A percentile compares a stretch with the other conserved stretches of the same genome.
These are phyloP conservation scores for Dermolepida albohirtum DNA, from an alignment of 2,888 invertebrate species.

Conservation along the genomic window DNA sequence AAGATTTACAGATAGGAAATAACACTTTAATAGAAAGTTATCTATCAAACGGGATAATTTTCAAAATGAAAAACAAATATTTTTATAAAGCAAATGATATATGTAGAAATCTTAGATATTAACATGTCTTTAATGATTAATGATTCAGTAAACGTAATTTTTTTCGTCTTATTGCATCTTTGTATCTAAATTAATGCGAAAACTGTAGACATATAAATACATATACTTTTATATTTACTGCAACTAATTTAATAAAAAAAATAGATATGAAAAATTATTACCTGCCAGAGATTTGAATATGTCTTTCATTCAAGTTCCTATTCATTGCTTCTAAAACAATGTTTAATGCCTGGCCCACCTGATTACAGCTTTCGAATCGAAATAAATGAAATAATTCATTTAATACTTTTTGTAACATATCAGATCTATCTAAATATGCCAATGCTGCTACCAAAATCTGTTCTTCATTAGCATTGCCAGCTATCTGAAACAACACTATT, in stretches of 20 bases:
- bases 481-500: constrained; percentile 71
- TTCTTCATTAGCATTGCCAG: constrained; percentile 91
- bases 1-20: too few species aligned
- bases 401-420: constrained; percentile 84
- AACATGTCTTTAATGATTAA: too few species aligned
- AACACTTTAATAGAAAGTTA: too few species aligned
- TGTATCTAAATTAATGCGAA: too few species aligned
- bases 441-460: constrained; percentile 89
- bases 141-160: too few species aligned
- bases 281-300: constrained; percentile 94
- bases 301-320: constrained; percentile 84
- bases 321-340: constrained; percentile 93
- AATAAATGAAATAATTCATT: constrained; percentile 92
- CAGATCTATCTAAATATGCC: constrained; percentile 87
- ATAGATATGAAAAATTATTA: constrained; percentile 63
- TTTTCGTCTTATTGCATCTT: too few species aligned
- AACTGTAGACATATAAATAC: too few species aligned
- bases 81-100: too few species aligned
- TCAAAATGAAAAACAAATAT: too few species aligned
- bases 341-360: constrained; percentile 79
- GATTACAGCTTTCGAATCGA: constrained; percentile 83
- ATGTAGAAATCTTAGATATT: too few species aligned
- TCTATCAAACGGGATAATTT: too few species aligned
- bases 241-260: constrained; percentile 13
- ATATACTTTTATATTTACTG: neutral